Evolutionary conservation across 2,113 vertebrate species (phyloP), one percentile per base, ranked within the genome.

Genomic region (Marcusenius ussheri): DNA sequence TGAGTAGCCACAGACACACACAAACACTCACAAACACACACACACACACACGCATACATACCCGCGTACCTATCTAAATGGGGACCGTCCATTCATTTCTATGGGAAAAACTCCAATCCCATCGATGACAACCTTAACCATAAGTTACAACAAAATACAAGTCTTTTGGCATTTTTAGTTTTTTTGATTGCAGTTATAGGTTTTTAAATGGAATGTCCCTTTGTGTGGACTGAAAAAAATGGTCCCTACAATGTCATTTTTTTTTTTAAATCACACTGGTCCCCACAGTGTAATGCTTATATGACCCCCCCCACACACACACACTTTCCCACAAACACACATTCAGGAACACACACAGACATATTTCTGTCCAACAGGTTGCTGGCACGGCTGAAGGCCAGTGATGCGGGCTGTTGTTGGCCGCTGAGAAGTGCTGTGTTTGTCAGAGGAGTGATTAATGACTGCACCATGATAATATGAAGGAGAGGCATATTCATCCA

Each of bases 391-490:
- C 88, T 87, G 90, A 66, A 39, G 74, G 27, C 56, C 80, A 70
- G 87, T 56, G 45, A 50, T 35, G 45, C 50, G 9, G 74, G 50
- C 47, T 88, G 11, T 87, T 88, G 15, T 42, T 39, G 88, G 88
- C 74, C 74, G 39, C 88, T 10, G 88, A 53, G 70, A 47, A 83
- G 51, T 87, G 51, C 50, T 49, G 42, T 70, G 70, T 90, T 88
- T 88, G 87, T 88, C 70, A 50, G 56, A 19, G 51, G 88, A 84
- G 90, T 90, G 93, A 95, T 94, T 93, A 93, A 95, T 94, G 92
- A 90, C 66, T 92, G 74, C 88, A 92, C 84, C 92, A 39, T 92
- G 87, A 91, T 86, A 93, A 53, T 94, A 91, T 88, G 92, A 94
- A 92, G 92, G 91, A 91, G 77, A 93, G 94, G 86, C 88, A 91